These are phyloP conservation scores for Zaprionus inermis DNA, from an alignment of 1,140 invertebrate genomes.

Conservation along the genomic window DNA sequence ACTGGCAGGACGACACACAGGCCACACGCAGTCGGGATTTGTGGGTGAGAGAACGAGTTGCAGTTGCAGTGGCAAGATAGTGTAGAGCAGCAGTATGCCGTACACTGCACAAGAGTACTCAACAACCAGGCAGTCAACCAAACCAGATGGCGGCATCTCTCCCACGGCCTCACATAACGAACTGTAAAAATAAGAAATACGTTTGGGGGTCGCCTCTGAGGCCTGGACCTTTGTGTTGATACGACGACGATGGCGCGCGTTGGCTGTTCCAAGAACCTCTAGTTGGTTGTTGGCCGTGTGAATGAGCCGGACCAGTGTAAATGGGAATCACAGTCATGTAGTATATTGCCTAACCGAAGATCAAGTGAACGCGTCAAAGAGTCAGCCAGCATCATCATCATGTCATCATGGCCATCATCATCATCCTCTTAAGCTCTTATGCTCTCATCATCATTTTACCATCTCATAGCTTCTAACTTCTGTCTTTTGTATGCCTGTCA, in stretches of 20 bases:
- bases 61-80: constrained; percentile 16
- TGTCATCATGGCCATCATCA: constrained; percentile 42
- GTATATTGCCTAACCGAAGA: constrained; percentile 33
- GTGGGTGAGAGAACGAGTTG: constrained; percentile 35
- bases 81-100: constrained; percentile 32
- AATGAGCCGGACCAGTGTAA: constrained; percentile 40
- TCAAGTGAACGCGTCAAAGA: constrained; percentile 34
- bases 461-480: constrained; percentile 52
- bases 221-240: constrained; percentile 34
- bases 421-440: constrained; percentile 20
- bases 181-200: constrained; percentile 81
- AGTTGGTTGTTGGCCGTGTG: constrained; percentile 42
- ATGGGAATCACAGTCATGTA: constrained; percentile 25
- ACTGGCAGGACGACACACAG: constrained; percentile 27
- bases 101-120: constrained; percentile 21
- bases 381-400: constrained; percentile 42
- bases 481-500: constrained; percentile 34
- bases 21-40: constrained; percentile 53
- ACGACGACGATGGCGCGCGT: constrained; percentile 38
- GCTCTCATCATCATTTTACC: constrained; percentile 27
- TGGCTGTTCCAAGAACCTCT: constrained; percentile 57
- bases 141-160: constrained; percentile 63
- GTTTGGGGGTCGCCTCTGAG: constrained; percentile 61
- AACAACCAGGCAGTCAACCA: constrained; percentile 57
- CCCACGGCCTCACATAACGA: constrained; percentile 60